Percentiles rank a stretch among this genome's conserved stretches.
Evolutionary conservation across 2,113 vertebrate species (phyloP).

Genomic region (Syrmaticus mikado): DNA sequence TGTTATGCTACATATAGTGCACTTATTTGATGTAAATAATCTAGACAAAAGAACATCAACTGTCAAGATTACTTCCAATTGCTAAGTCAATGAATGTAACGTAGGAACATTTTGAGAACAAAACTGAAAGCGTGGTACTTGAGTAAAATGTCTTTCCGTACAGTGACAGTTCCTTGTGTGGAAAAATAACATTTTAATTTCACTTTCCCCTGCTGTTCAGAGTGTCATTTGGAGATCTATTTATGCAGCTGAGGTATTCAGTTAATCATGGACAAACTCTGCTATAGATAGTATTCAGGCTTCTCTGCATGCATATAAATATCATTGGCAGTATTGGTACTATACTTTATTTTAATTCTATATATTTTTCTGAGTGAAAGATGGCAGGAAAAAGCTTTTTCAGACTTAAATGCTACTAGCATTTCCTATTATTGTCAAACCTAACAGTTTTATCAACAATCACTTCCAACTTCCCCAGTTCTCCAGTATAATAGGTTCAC

Average conservation of each 20-base stretch:
- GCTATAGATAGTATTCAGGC: not conserved
- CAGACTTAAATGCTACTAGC: not conserved
- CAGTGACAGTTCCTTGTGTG: not conserved
- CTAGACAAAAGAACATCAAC: not conserved
- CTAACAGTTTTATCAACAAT: not conserved
- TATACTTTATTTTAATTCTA: not conserved
- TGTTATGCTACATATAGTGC: not conserved
- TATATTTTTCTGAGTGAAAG: not conserved
- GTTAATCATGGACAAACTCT: not conserved
- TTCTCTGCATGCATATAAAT: not conserved
- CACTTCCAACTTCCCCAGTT: not conserved
- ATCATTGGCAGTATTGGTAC: not conserved
- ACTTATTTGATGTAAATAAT: slow-evolving; percentile 4
- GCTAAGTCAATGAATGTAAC: not conserved
- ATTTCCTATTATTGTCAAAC: not conserved
- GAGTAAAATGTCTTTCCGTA: not conserved
- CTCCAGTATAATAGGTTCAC: not conserved
- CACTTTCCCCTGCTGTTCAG: not conserved
- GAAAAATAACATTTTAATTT: slow-evolving; percentile 18
- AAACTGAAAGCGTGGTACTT: not conserved
- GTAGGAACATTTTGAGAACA: not conserved
- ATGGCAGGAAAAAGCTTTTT: not conserved
- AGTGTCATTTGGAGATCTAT: not conserved
- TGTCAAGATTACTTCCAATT: not conserved
- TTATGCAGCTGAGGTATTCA: not conserved